A percentile compares a stretch with the other conserved stretches of the same genome.
phyloP scores from a whole-genome alignment of 2,113 vertebrate species.

The Ciconia maguari region DNA sequence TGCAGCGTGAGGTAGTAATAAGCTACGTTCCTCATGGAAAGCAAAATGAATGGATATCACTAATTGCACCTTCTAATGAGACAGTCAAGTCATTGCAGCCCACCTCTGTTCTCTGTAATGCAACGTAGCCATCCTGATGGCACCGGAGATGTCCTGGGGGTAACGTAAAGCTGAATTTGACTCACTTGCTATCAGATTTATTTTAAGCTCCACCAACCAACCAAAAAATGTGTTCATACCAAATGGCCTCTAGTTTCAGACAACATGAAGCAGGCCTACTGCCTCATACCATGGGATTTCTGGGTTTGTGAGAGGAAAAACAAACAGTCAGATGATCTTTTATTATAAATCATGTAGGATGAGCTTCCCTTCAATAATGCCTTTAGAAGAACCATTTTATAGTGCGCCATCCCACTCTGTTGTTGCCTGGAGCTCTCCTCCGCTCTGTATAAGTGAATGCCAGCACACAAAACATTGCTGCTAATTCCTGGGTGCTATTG shows the following conservation, averaged over 20 bases:
- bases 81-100: neutral
- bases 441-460: neutral
- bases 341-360: neutral
- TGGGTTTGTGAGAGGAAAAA: neutral
- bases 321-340: neutral
- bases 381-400: neutral
- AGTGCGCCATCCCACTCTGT: neutral
- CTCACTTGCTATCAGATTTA: neutral
- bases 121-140: neutral
- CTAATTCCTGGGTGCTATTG: neutral
- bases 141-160: neutral
- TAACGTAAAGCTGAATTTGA: neutral
- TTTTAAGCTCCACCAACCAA: neutral
- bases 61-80: neutral
- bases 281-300: neutral
- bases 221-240: neutral
- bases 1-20: neutral
- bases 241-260: neutral
- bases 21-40: neutral
- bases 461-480: neutral
- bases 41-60: neutral
- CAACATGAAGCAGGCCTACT: neutral
- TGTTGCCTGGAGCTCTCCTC: neutral
- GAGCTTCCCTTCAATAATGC: neutral
- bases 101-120: neutral